Percentiles rank a stretch among this genome's conserved stretches.
These are phyloP conservation scores for Ectemnius cavifrons DNA, from an alignment of 2,888 invertebrate genomes.

Conservation along the genomic window DNA sequence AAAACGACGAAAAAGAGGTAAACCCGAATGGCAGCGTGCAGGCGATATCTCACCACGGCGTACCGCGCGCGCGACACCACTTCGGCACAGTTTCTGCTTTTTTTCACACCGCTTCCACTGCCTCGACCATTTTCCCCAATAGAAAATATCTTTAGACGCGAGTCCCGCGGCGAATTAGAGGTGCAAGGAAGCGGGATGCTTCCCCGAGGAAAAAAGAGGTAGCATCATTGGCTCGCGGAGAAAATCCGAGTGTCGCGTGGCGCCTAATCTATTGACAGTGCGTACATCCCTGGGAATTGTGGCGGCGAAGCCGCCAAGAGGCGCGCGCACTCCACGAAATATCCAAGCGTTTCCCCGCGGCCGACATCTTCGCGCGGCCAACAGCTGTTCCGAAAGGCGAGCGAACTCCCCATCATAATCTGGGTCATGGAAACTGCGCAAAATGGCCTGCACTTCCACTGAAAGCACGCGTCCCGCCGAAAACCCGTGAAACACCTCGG, in stretches of 20 bases:
- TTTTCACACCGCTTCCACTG: slow-evolving; percentile 6
- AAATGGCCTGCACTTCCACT: slow-evolving; percentile 62
- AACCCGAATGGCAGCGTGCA: slow-evolving; percentile 20
- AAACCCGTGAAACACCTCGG: slow-evolving; percentile 31
- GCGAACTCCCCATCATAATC: slow-evolving; percentile 76
- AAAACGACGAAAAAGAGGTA: slow-evolving; percentile 10
- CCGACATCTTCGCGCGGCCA: slow-evolving; percentile 74
- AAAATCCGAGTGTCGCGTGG: slow-evolving; percentile 37
- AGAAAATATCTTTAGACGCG: slow-evolving; percentile 13
- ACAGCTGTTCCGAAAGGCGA: slow-evolving; percentile 77
- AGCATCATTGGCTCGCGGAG: slow-evolving; percentile 31
- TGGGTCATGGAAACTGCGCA: slow-evolving; percentile 78
- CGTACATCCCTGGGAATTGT: slow-evolving; percentile 71
- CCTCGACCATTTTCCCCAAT: not conserved
- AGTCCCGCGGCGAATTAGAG: slow-evolving; percentile 11
- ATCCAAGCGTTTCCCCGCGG: slow-evolving; percentile 73
- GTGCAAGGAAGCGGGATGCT: slow-evolving; percentile 13
- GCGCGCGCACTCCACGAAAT: slow-evolving; percentile 74
- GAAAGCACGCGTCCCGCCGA: slow-evolving; percentile 41
- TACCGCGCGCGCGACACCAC: slow-evolving; percentile 11
- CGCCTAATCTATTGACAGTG: slow-evolving; percentile 44
- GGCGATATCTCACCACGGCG: slow-evolving; percentile 11
- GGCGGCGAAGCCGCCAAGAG: slow-evolving; percentile 75
- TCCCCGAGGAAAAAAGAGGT: slow-evolving; percentile 15
- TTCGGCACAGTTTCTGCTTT: slow-evolving; percentile 3